Percentiles rank a stretch among this genome's conserved stretches.
phyloP scores from a whole-genome alignment of 2,888 invertebrate genomes.

The Oscheius sp. region DNA sequence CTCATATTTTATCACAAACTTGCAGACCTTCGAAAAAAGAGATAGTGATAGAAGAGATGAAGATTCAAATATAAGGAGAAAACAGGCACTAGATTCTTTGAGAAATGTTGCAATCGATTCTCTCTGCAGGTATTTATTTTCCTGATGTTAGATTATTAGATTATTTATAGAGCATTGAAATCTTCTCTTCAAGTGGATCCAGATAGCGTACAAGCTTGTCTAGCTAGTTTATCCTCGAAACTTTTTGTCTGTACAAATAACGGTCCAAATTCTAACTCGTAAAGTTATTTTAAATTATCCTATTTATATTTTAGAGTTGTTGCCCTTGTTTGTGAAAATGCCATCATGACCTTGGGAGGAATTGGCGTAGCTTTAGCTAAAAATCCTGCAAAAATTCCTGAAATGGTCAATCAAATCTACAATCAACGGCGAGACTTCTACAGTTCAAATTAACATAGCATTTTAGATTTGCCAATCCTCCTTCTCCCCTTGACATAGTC shows the following conservation, averaged over 20 bases:
- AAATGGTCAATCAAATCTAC: conserved; percentile 64
- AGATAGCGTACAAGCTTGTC: conserved; percentile 91
- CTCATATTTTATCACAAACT: neutral
- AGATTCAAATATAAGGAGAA: conserved; percentile 34
- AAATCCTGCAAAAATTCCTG: conserved; percentile 55
- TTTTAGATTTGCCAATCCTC: conserved; percentile 93
- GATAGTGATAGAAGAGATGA: conserved; percentile 37
- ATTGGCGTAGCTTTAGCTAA: conserved; percentile 78
- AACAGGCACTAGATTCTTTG: conserved; percentile 48
- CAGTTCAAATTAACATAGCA: too few species aligned
- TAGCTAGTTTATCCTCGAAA: conserved; percentile 93
- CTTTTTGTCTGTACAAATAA: conserved; percentile 82
- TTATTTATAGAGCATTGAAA: conserved; percentile 79
- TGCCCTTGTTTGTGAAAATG: conserved; percentile 90
- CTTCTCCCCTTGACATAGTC: conserved; percentile 87
- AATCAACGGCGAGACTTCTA: conserved; percentile 32
- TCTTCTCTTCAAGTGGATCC: conserved; percentile 88
- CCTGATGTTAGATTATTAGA: too few species aligned
- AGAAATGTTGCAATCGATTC: conserved; percentile 62
- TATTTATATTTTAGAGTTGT: conserved; percentile 79
- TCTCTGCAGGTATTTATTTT: conserved; percentile 47
- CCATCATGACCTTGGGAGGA: conserved; percentile 94
- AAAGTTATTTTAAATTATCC: neutral
- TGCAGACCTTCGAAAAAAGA: conserved; percentile 22
- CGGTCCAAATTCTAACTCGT: conserved; percentile 50